These are phyloP conservation scores for Fringilla coelebs DNA, from an alignment of 2,797 vertebrate genomes.

Conservation along the genomic window DNA sequence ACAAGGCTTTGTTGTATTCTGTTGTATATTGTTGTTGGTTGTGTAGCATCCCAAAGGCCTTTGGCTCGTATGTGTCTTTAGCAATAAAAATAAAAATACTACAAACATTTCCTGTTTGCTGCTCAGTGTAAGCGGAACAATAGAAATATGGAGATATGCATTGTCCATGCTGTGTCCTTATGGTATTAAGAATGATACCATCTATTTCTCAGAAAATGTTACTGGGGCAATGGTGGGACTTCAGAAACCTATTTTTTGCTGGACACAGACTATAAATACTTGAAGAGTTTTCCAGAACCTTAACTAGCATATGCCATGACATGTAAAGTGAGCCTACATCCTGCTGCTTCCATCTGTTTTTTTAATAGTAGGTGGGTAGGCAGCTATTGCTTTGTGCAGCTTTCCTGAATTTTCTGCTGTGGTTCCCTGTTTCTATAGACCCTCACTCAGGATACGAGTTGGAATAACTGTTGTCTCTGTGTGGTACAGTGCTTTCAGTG, in stretches of 20 bases:
- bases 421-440: neutral
- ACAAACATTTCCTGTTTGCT: neutral
- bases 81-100: neutral
- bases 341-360: neutral
- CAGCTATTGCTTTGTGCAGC: neutral
- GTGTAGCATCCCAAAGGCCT: neutral
- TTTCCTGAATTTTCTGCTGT: neutral
- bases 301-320: neutral
- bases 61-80: neutral
- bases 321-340: neutral
- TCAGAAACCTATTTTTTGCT: neutral
- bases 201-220: neutral
- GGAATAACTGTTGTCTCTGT: neutral
- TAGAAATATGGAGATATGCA: neutral
- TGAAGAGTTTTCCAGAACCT: neutral
- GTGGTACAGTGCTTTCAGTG: neutral
- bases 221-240: neutral
- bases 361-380: neutral
- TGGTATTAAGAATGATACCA: neutral
- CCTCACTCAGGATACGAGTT: neutral
- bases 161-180: neutral
- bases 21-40: neutral
- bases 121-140: neutral
- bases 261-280: neutral
- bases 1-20: neutral